Percentiles rank a stretch among this genome's conserved stretches.
Conservation (phyloP, 2,888 invertebrate species). For the Apamea anceps region DNA sequence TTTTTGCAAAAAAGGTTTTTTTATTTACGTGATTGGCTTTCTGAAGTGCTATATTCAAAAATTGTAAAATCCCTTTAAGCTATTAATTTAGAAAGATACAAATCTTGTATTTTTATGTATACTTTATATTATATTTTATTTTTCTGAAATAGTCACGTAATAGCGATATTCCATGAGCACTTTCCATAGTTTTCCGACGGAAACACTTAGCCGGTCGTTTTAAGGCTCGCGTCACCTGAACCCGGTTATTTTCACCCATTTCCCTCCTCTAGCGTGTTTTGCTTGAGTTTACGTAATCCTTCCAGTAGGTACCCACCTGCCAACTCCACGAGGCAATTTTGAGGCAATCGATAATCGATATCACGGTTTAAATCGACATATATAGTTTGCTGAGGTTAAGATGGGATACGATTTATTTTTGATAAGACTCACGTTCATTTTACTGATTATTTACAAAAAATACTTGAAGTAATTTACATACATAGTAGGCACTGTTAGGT, state of each 20-base stretch:
- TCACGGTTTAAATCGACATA: conserved; percentile 54
- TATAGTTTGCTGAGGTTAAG: conserved; percentile 13
- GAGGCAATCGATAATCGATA: conserved; percentile 70
- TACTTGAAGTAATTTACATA: not conserved
- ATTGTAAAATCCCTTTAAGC: too few species aligned
- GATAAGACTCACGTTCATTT: not conserved
- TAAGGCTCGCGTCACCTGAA: conserved; percentile 63
- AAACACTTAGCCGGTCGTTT: conserved; percentile 59
- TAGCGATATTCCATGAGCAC: conserved; percentile 14
- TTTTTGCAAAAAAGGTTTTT: too few species aligned
- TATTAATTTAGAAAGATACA: not conserved
- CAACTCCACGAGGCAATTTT: conserved; percentile 71
- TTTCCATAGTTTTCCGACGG: conserved; percentile 45
- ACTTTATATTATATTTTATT: not conserved
- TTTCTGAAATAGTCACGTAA: conserved; percentile 16
- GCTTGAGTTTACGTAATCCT: conserved; percentile 66
- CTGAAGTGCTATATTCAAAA: not conserved
- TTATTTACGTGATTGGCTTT: too few species aligned
- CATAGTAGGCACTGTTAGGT: not conserved
- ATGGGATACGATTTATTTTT: conserved; percentile 2
- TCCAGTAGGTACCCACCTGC: conserved; percentile 34
- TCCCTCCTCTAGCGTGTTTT: conserved; percentile 62
- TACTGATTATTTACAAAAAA: not conserved
- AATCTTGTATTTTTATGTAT: not conserved
- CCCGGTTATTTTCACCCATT: conserved; percentile 63